Evolutionary conservation across 35 echinoderm and acorn worm species (phyloP), one percentile per base, ranked within the genome.

Genomic region (Apostichopus parvimensis): DNA sequence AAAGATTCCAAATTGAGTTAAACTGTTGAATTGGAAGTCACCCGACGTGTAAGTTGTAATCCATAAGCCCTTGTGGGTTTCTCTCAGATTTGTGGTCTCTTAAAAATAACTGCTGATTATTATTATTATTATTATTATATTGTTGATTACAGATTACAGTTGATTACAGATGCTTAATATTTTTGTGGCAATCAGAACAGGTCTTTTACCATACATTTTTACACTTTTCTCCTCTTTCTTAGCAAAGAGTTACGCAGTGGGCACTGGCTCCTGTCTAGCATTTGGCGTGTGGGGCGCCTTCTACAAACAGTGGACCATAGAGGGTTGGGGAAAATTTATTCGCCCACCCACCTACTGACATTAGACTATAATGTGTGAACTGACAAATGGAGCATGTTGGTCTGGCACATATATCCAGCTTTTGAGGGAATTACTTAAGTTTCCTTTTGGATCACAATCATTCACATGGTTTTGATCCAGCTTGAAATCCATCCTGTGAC

Each of bases 241-340:
- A 94, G 87, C 26, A 8, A 89, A 91, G 71, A 95, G 92, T 72
- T 81, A 91, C 18, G 8, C 57, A 25, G 73, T 93, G 11, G 92
- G 95, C 17, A 78, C 87, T 9, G 66, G 80, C 12, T 5, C 92
- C 6, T 95, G 95, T 87, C 80, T 90, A 12, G 88, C 79, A 6
- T 89, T 95, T 28, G 95, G 95, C 18, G 14, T 23, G 14, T 26
- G 66, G 87, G 92, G 87, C 3, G 92, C 95, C 54, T 84, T 93
- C 56, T 93, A 90, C 92, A 95, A 95, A 62, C 78, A 56, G 11
- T 95, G 92, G 92, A 90, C 77, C 13, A 83, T 56, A 10, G 28
- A 93, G 14, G 95, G 73, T 5, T 93, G 66, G 78, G 94, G 92
- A 18, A 66, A 87, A 34, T 77, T 93, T 62, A 21, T 93, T n/a